A percentile compares a stretch with the other conserved stretches of the same genome.
These are phyloP conservation scores for Bos taurus DNA, from an alignment of 2,113 vertebrate species.

Conservation along the genomic window ARS-UCD2.0 NC_037342.1:76338501-76339000, in stretches of 20 bases:
- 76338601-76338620: slow-evolving; percentile 18
- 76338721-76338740: slow-evolving; percentile 73
- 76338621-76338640: slow-evolving; percentile 72
- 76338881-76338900: background rate
- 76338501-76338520: background rate
- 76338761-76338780: slow-evolving; percentile 63
- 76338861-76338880: background rate
- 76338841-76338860: background rate
- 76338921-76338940: background rate
- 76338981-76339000: slow-evolving; percentile 60
- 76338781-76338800: background rate
- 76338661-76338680: slow-evolving; percentile 69
- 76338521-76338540: background rate
- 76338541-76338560: slow-evolving; percentile 59
- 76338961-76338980: slow-evolving; percentile 39
- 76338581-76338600: slow-evolving; percentile 37
- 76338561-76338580: slow-evolving; percentile 45
- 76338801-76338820: slow-evolving; percentile 49
- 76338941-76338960: background rate
- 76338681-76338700: slow-evolving; percentile 57
- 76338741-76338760: slow-evolving; percentile 40
- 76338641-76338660: slow-evolving; percentile 63
- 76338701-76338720: slow-evolving; percentile 71
- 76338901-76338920: background rate
- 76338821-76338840: background rate